A percentile compares a stretch with the other conserved stretches of the same genome.
Conservation (phyloP, 2,888 invertebrate genomes). For the Dastarcus helophoroides region DNA sequence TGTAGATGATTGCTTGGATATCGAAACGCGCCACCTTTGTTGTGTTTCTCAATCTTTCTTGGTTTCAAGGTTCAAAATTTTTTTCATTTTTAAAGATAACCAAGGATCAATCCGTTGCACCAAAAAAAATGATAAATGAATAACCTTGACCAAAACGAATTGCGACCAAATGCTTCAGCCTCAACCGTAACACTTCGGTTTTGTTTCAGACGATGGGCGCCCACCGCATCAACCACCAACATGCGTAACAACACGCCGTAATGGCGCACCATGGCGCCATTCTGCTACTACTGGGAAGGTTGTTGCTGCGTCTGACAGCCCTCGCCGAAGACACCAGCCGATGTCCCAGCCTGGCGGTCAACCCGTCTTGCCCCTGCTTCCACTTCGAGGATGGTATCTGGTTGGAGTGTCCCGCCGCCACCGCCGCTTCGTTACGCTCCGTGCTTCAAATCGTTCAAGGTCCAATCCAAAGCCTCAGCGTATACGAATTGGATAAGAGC, state of each 20-base stretch:
- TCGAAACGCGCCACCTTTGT: no score
- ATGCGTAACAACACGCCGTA: conserved; percentile 24
- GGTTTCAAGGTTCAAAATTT: no score
- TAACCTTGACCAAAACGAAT: no score
- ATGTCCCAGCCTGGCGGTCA: conserved; percentile 65
- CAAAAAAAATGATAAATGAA: no score
- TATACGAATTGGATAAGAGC: conserved; percentile 78
- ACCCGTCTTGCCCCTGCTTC: conserved; percentile 81
- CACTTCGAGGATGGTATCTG: conserved; percentile 85
- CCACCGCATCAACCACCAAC: conserved; percentile 12
- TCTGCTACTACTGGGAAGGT: conserved; percentile 22
- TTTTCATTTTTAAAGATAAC: no score
- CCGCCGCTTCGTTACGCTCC: conserved; percentile 58
- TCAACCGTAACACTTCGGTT: no score
- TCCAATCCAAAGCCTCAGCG: conserved; percentile 71
- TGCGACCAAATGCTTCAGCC: no score
- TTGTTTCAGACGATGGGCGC: conserved; percentile 8
- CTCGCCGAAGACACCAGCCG: conserved; percentile 26
- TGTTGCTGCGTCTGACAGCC: conserved; percentile 24
- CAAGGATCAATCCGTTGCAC: no score
- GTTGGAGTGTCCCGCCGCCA: conserved; percentile 79
- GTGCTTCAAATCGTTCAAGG: conserved; percentile 59
- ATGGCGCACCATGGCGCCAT: conserved; percentile 30
- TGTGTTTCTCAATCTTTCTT: no score
- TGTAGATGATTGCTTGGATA: no score